Evolutionary conservation across 2,113 vertebrate species (phyloP).

Genomic region (Calidris pygmaea): DNA sequence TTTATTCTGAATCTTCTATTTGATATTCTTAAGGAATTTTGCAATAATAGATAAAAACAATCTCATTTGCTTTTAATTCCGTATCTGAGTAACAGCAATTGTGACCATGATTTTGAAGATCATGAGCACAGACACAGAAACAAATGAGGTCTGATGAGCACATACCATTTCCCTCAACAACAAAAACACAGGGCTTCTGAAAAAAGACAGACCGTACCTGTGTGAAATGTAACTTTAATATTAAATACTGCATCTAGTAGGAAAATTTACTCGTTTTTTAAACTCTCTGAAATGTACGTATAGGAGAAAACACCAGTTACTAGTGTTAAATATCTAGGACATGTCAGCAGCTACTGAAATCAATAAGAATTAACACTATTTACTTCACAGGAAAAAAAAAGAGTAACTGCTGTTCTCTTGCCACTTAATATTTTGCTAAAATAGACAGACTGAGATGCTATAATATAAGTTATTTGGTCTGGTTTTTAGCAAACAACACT

Average conservation of each 20-base stretch:
- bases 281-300: background rate
- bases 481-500: background rate
- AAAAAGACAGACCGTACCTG: background rate
- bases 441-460: background rate
- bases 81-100: background rate
- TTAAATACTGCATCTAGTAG: background rate
- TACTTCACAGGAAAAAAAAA: background rate
- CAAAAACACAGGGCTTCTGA: background rate
- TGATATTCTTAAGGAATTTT: background rate
- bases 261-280: background rate
- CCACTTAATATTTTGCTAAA: slow-evolving; percentile 38
- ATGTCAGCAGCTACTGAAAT: background rate
- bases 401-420: background rate
- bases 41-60: background rate
- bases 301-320: background rate
- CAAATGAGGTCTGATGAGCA: background rate
- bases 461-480: background rate
- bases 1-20: background rate
- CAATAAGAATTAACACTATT: background rate
- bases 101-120: background rate
- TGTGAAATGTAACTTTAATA: background rate
- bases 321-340: background rate
- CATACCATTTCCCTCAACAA: background rate
- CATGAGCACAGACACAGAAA: background rate
- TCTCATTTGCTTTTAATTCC: background rate